Conservation (phyloP, 1,140 invertebrate genomes). For the Zaprionus lachaisei region DNA sequence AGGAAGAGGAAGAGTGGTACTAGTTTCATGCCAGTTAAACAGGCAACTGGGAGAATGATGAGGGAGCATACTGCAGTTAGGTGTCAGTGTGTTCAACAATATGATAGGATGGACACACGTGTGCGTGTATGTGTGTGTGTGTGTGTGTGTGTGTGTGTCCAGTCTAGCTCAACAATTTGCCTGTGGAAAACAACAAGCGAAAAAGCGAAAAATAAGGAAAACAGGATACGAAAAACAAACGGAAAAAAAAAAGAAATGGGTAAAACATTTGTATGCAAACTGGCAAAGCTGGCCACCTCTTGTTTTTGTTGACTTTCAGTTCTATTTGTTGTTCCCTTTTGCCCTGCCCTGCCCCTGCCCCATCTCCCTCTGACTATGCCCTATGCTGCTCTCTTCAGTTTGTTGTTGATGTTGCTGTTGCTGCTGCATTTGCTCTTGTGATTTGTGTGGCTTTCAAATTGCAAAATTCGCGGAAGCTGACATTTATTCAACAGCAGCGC, state of each 20-base stretch:
- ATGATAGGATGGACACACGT: background rate
- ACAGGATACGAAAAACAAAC: background rate
- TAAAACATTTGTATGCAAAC: slow-evolving; percentile 67
- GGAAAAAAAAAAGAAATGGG: background rate
- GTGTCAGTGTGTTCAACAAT: slow-evolving; percentile 18
- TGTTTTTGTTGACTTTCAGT: slow-evolving; percentile 42
- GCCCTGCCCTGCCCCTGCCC: background rate
- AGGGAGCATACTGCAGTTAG: background rate
- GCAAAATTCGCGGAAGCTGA: slow-evolving; percentile 78
- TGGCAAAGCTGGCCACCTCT: slow-evolving; percentile 39
- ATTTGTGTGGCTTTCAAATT: slow-evolving; percentile 82
- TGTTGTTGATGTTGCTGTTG: slow-evolving; percentile 28
- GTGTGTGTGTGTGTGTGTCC: background rate
- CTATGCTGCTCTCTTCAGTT: too few relatives aligned
- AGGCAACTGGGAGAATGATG: background rate
- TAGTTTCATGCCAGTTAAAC: slow-evolving; percentile 26
- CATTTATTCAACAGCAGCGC: slow-evolving; percentile 69
- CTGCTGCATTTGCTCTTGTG: slow-evolving; percentile 56
- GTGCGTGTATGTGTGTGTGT: background rate
- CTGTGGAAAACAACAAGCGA: slow-evolving; percentile 5
- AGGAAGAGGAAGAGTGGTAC: background rate
- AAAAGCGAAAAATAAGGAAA: slow-evolving; percentile 4
- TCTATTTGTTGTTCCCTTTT: slow-evolving; percentile 15
- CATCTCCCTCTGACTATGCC: background rate
- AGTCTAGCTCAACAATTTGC: slow-evolving; percentile 26